Evolutionary conservation across 2,113 vertebrate genomes (phyloP).

Genomic region (Amblyopsis rosae): DNA sequence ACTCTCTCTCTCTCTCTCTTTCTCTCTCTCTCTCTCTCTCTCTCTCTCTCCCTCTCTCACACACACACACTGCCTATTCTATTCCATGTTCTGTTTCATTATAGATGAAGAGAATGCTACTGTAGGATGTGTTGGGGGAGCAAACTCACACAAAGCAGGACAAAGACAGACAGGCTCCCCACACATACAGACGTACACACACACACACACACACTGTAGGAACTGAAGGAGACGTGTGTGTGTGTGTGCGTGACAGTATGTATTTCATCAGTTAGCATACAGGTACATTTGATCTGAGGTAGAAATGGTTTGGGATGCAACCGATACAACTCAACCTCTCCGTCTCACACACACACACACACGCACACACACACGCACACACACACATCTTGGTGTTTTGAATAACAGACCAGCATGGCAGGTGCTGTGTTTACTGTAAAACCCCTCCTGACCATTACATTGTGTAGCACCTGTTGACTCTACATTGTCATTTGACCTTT

Average conservation of each 20-base stretch:
- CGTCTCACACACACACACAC: neutral
- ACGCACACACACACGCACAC: conserved; percentile 2
- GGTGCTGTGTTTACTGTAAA: neutral
- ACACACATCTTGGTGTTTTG: neutral
- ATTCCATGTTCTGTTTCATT: conserved; percentile 60
- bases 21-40: neutral
- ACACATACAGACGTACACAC: conserved; percentile 20
- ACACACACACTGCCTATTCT: conserved; percentile 32
- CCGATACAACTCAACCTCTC: neutral
- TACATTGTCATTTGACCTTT: no score
- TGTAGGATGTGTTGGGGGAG: conserved; percentile 41
- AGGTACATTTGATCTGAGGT: neutral
- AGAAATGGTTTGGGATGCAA: neutral
- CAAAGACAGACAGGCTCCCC: conserved; percentile 6
- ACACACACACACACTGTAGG: neutral
- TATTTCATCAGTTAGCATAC: conserved; percentile 14
- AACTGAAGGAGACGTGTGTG: neutral
- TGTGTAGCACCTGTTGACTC: no score
- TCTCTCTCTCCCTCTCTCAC: conserved; percentile 15
- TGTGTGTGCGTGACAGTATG: no score
- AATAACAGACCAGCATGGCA: neutral
- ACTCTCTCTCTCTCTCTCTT: neutral
- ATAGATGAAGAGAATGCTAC: conserved; percentile 57
- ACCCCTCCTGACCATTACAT: neutral
- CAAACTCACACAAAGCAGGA: conserved; percentile 20